These are phyloP conservation scores for Lasioglossum oenotherae DNA, from an alignment of 2,888 invertebrate species.

Conservation along the genomic window DNA sequence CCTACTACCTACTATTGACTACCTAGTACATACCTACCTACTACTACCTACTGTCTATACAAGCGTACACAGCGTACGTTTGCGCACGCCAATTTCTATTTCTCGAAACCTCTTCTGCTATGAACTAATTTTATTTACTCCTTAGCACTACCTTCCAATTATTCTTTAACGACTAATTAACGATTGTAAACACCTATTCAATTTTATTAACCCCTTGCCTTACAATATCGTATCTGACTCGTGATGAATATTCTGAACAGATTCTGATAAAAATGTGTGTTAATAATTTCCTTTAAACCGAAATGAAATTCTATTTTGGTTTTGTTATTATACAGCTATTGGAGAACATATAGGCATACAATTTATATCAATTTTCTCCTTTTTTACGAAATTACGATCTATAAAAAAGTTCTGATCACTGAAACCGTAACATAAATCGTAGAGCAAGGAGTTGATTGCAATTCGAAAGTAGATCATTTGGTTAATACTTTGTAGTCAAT, in stretches of 20 bases:
- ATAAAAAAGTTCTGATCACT: no score
- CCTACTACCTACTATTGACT: slow-evolving; percentile 62
- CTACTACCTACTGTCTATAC: slow-evolving; percentile 57
- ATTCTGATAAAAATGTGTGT: no score
- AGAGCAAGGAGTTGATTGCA: not conserved
- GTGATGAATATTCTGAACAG: no score
- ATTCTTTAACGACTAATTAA: not conserved
- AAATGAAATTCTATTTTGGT: no score
- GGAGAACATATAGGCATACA: no score
- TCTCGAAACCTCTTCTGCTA: slow-evolving; percentile 74
- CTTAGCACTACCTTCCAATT: not conserved
- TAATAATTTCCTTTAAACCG: no score
- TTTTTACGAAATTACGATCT: no score
- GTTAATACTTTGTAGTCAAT: not conserved
- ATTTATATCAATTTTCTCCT: no score
- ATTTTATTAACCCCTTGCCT: not conserved
- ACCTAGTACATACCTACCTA: slow-evolving; percentile 1
- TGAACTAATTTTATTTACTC: slow-evolving; percentile 44
- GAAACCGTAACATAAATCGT: no score
- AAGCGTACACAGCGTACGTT: slow-evolving; percentile 75
- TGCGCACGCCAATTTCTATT: slow-evolving; percentile 81
- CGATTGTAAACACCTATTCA: not conserved
- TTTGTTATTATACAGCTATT: no score
- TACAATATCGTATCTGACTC: no score
- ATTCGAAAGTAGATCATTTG: not conserved